phyloP scores from a whole-genome alignment of 2,888 invertebrate genomes.

The Habroteleia sp. region DNA sequence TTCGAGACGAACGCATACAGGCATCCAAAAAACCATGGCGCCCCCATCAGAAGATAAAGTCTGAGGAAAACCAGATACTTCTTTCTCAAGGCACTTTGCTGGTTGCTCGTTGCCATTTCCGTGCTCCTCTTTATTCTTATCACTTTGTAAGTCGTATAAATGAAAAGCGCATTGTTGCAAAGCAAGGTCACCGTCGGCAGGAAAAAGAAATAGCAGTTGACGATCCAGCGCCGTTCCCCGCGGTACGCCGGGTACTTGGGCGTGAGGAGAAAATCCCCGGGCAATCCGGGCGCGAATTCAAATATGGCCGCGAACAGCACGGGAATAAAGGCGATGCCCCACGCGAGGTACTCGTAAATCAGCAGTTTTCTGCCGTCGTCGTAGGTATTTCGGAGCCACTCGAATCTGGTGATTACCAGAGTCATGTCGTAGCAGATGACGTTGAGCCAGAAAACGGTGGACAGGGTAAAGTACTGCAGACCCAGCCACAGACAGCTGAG shows the following conservation, averaged over 20 bases:
- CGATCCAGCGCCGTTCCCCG: constrained; percentile 65
- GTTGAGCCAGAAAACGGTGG: constrained; percentile 73
- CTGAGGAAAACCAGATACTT: constrained; percentile 71
- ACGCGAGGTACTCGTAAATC: constrained; percentile 66
- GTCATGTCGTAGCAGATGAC: constrained; percentile 74
- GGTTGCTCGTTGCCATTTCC: constrained; percentile 67
- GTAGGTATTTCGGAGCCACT: constrained; percentile 65
- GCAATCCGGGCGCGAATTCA: constrained; percentile 65
- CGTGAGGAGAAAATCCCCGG: constrained; percentile 62
- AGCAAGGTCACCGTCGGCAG: constrained; percentile 69
- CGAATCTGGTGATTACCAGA: constrained; percentile 69
- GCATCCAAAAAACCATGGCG: constrained; percentile 73
- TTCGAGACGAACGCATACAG: constrained; percentile 68
- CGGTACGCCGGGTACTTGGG: constrained; percentile 66
- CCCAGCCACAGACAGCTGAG: constrained; percentile 65
- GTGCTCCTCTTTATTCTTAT: constrained; percentile 69
- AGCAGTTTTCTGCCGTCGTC: constrained; percentile 66
- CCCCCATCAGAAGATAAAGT: constrained; percentile 72
- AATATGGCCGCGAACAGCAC: constrained; percentile 66
- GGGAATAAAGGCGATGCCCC: constrained; percentile 67
- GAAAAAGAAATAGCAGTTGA: constrained; percentile 71
- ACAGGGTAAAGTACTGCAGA: constrained; percentile 71
- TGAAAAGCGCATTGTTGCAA: constrained; percentile 71
- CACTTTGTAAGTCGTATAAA: constrained; percentile 71
- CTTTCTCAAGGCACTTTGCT: constrained; percentile 64